A percentile compares a stretch with the other conserved stretches of the same genome.
Evolutionary conservation across 2,888 invertebrate species (phyloP).

Genomic region (Sinopyrophorus schimmeli): DNA sequence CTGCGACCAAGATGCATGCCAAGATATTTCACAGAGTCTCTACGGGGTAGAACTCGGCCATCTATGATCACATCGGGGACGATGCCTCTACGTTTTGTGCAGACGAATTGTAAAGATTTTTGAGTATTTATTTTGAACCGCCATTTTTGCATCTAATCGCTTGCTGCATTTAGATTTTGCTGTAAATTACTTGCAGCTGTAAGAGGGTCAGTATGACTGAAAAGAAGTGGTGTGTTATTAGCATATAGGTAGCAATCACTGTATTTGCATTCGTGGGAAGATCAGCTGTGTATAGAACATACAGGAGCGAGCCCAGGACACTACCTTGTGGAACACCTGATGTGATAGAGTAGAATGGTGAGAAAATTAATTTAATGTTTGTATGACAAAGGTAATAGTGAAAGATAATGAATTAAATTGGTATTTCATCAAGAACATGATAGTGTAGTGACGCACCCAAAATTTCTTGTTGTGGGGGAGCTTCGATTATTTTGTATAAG

Average conservation of each 20-base stretch:
- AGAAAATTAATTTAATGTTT: too few species aligned
- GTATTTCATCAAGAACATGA: too few species aligned
- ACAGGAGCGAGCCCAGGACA: slow-evolving; percentile 31
- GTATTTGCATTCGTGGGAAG: slow-evolving; percentile 22
- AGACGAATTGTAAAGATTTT: background rate
- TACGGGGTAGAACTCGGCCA: slow-evolving; percentile 3
- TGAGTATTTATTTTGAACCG: slow-evolving; percentile 20
- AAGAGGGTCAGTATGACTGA: slow-evolving; percentile 28
- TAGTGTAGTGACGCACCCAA: too few species aligned
- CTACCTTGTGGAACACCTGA: slow-evolving; percentile 34
- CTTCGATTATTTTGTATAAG: too few species aligned
- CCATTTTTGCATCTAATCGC: slow-evolving; percentile 24
- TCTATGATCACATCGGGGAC: slow-evolving; percentile 7
- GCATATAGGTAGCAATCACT: slow-evolving; percentile 29
- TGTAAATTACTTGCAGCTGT: slow-evolving; percentile 29
- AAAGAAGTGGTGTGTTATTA: slow-evolving; percentile 32
- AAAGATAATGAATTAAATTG: too few species aligned
- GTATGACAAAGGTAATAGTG: too few species aligned
- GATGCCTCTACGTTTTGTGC: slow-evolving; percentile 7
- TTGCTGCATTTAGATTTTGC: slow-evolving; percentile 16
- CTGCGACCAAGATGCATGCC: slow-evolving; percentile 23
- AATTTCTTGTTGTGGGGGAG: too few species aligned
- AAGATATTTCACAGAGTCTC: slow-evolving; percentile 24
- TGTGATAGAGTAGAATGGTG: slow-evolving; percentile 15
- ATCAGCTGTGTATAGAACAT: slow-evolving; percentile 29